phyloP scores from a whole-genome alignment of 2,888 invertebrate species.

The Lochmaea capreae region DNA sequence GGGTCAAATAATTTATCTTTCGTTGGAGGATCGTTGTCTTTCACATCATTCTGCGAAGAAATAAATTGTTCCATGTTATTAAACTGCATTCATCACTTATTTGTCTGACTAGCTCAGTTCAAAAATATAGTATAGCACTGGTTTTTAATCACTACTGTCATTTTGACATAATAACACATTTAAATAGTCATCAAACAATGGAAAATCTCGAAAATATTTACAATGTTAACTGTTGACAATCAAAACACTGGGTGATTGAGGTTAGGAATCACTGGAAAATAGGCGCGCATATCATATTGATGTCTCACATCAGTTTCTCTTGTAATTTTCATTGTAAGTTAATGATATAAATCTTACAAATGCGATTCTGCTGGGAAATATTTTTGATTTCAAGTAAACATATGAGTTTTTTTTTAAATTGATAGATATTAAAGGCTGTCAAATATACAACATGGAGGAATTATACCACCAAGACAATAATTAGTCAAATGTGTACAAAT shows the following conservation, averaged over 20 bases:
- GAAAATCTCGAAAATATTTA: conserved; percentile 7
- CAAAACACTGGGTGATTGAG: conserved; percentile 33
- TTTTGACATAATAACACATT: background rate
- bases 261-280: conserved; percentile 31
- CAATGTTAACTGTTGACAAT: conserved; percentile 6
- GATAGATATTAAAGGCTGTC: conserved; percentile 19
- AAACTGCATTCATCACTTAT: conserved; percentile 51
- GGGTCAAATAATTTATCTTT: conserved; percentile 85
- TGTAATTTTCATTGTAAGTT: conserved; percentile 13
- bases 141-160: conserved; percentile 19
- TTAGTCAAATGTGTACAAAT: conserved; percentile 6
- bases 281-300: conserved; percentile 31
- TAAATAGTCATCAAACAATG: background rate
- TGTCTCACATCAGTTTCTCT: background rate
- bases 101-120: conserved; percentile 10
- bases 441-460: conserved; percentile 28
- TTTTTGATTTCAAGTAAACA: background rate
- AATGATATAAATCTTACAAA: background rate
- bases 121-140: conserved; percentile 13
- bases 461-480: conserved; percentile 3
- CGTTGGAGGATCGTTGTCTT: conserved; percentile 60
- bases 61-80: conserved; percentile 62
- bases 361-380: background rate
- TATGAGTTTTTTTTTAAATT: conserved; percentile 7
- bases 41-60: conserved; percentile 59